These are phyloP conservation scores for Stenopsyche tienmushanensis DNA, from an alignment of 1,140 invertebrate genomes.

Conservation along the genomic window DNA sequence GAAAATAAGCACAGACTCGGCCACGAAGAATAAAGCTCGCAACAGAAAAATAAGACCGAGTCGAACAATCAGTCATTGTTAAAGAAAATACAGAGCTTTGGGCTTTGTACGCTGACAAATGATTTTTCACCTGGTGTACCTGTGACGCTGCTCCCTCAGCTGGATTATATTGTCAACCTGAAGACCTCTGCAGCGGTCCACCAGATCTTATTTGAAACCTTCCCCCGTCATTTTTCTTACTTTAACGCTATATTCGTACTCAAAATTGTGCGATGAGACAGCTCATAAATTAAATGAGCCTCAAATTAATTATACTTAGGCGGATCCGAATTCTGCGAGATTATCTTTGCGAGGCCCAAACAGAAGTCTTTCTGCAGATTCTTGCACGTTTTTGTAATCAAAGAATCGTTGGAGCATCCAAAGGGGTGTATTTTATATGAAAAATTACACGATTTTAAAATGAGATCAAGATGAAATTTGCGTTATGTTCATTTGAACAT, in stretches of 20 bases:
- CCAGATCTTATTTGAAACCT: background rate
- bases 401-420: no score
- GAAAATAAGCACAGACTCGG: conserved; percentile 11
- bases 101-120: conserved; percentile 30
- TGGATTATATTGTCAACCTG: conserved; percentile 24
- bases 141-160: background rate
- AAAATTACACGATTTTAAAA: no score
- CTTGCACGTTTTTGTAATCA: no score
- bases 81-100: conserved; percentile 27
- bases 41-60: conserved; percentile 5
- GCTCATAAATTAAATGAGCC: background rate
- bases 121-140: conserved; percentile 28
- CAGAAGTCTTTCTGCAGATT: no score
- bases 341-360: no score
- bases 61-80: conserved; percentile 36
- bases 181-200: background rate
- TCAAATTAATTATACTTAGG: background rate
- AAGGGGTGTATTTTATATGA: no score
- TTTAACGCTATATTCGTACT: background rate
- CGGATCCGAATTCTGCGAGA: background rate
- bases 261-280: background rate
- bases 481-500: no score
- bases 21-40: background rate
- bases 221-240: conserved; percentile 2
- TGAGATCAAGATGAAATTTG: no score